Base-by-base conservation (phyloP, 2,888 invertebrate genomes). In the Dicyrtomina minuta region DNA sequence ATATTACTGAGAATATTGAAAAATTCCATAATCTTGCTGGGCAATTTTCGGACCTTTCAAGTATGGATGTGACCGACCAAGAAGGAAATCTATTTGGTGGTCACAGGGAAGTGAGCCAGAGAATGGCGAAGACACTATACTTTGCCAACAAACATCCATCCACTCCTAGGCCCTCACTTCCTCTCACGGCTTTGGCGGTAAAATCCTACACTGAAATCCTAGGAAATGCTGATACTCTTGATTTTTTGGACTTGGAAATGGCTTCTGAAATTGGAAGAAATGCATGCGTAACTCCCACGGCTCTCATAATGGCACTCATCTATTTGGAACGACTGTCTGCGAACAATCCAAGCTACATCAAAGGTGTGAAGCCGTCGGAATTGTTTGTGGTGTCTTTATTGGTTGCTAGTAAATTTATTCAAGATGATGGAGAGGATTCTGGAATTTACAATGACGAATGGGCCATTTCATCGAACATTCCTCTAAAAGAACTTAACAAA, bases 341-440 rank as follows among this genome's bases (percentile, higher is more conserved):
- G 72, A 86, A 87, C 79, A 91, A 93, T 84, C 90, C 92, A 0
- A 88, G 90, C 77, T 96, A 95, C 83, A 86, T 96, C 72, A 87
- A 89, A 78, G 85, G 87, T 79, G 88, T 93, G 61, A 88, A 91
- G 39, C 95, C 97, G 33, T 90, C 93, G 39, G 95, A 97, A 81
- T 87, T 98, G 70, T 97, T 97, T 83, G 87, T 98, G 70, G 91
- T 97, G 73, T 94, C 97, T 70, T 85, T 97, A 96, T 91, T 97
- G 91, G 90, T 97, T 79, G 96, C 97, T 66, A 95, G 93, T 79
- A 98, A 98, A 85, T 96, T 93, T 83, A 84, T 95, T 78, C 92
- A 96, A 83, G 95, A 96, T 80, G 91, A 93, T 79, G 95, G 94
- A 49, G 92, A 93, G 80, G 90, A 92, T 74, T 95, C 95, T 80